A percentile compares a stretch with the other conserved stretches of the same genome.
Evolutionary conservation across 1,140 invertebrate species (phyloP).

Genomic region (Panonychus citri): DNA sequence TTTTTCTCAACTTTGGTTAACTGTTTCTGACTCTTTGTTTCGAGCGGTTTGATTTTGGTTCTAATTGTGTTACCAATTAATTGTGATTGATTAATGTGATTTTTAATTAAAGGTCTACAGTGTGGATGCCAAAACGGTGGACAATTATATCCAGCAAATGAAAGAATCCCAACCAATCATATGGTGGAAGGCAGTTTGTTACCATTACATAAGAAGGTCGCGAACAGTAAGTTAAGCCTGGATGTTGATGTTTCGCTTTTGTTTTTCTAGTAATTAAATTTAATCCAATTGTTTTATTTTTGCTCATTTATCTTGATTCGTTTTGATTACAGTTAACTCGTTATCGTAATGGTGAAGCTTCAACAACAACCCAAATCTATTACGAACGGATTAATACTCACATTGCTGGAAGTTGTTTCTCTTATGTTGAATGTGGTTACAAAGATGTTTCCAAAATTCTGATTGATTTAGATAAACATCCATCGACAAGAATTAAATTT

Average conservation of each 20-base stretch:
- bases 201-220: conserved; percentile 56
- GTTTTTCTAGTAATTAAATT: too few species aligned
- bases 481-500: conserved; percentile 16
- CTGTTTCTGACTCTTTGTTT: too few species aligned
- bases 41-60: too few species aligned
- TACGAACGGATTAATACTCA: conserved; percentile 62
- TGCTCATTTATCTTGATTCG: not conserved
- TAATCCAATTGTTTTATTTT: not conserved
- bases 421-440: conserved; percentile 36
- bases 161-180: conserved; percentile 46
- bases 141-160: conserved; percentile 41
- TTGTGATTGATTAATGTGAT: too few species aligned
- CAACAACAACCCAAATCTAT: conserved; percentile 32
- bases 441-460: conserved; percentile 52
- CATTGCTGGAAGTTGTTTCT: conserved; percentile 45
- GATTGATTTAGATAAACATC: conserved; percentile 29
- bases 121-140: conserved; percentile 28
- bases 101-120: too few species aligned
- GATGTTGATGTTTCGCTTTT: too few species aligned
- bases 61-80: too few species aligned
- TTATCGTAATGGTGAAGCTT: conserved; percentile 40
- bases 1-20: too few species aligned
- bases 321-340: conserved; percentile 31
- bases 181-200: conserved; percentile 72
- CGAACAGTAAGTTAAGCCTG: conserved; percentile 24